Base-by-base conservation (phyloP, 1,140 invertebrate species). In the Pseudoatta argentina region DNA sequence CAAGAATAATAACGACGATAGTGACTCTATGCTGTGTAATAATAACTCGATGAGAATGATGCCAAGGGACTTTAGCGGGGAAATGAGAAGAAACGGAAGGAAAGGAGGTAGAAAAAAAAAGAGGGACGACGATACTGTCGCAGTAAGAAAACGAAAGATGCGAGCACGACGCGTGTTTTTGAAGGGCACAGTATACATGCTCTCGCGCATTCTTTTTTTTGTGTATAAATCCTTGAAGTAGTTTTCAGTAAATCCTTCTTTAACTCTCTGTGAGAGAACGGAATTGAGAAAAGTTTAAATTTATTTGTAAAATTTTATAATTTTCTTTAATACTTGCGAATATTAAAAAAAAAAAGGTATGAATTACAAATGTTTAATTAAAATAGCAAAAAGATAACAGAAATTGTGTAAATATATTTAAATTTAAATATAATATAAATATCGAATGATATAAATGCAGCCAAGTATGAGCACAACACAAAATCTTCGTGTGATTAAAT, bases 11-110 rank as follows among this genome's bases (percentile, higher is more conserved):
- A 91, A 94, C 91, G 91, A 92, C 86, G 90, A 91, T 91, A 91
- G 91, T 92, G 90, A 91, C 86, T 89, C 89, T 87, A 92, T 73
- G 87, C 91, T 67, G 87, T 91, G 91, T 92, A 93, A 93, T 93
- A 91, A 93, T 92, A 93, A 92, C 90, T 82, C 89, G 87, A 87
- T 89, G 90, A 87, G 69, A 92, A 90, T 66, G 89, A 90, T 91
- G 89, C 89, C 76, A 91, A 78, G 88, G 48, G 88, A 87, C 79
- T 82, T 82, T 59, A 88, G 72, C 64, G 78, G 82, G 82, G 73
- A 78, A 83, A 87, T 64, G 86, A 86, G 53, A 83, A 61, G 78
- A 82, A 85, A 89, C 83, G 61, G 85, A 88, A 79, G 69, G 78
- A 67, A 64, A 85, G 55, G 59, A 83, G 61, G 39, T 27, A 57